Conservation (phyloP, 1,140 invertebrate genomes). For the Drosophila kepulauana region DNA sequence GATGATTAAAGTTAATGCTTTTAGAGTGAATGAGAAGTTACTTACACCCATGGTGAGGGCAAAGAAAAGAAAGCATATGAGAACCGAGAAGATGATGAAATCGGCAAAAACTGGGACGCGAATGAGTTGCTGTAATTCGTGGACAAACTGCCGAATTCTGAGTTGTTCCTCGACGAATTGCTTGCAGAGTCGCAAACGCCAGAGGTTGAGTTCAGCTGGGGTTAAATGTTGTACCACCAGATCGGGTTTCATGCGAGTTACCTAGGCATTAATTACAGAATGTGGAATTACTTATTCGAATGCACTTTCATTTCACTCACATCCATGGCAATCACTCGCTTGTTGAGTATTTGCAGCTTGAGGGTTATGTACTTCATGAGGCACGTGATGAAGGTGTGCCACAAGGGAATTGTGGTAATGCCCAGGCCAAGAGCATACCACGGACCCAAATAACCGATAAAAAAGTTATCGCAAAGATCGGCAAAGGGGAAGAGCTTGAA, state of each 20-base stretch:
- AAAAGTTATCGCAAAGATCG: slow-evolving; percentile 66
- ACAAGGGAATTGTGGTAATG: slow-evolving; percentile 72
- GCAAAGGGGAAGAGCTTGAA: slow-evolving; percentile 70
- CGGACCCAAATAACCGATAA: slow-evolving; percentile 67
- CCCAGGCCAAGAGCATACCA: slow-evolving; percentile 66
- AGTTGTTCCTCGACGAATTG: slow-evolving; percentile 60
- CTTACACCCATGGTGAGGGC: slow-evolving; percentile 67
- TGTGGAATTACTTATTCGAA: neutral
- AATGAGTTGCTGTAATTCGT: slow-evolving; percentile 58
- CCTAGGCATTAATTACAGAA: slow-evolving; percentile 22
- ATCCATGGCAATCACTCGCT: slow-evolving; percentile 61
- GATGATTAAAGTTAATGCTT: neutral
- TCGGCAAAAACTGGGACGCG: slow-evolving; percentile 68
- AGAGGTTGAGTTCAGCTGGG: slow-evolving; percentile 31
- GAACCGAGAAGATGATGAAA: slow-evolving; percentile 73
- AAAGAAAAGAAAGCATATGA: slow-evolving; percentile 77
- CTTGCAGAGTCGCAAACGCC: slow-evolving; percentile 55
- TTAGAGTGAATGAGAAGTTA: neutral
- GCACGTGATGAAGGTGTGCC: slow-evolving; percentile 78
- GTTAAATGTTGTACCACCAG: slow-evolving; percentile 6
- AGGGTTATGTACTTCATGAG: slow-evolving; percentile 72
- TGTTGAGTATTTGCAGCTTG: slow-evolving; percentile 61
- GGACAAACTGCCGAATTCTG: slow-evolving; percentile 54
- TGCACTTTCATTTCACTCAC: slow-evolving; percentile 29
- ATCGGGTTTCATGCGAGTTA: slow-evolving; percentile 32